Percentiles rank a stretch among this genome's conserved stretches.
Evolutionary conservation across 2,888 invertebrate genomes (phyloP).

Genomic region (Furcula furcula): DNA sequence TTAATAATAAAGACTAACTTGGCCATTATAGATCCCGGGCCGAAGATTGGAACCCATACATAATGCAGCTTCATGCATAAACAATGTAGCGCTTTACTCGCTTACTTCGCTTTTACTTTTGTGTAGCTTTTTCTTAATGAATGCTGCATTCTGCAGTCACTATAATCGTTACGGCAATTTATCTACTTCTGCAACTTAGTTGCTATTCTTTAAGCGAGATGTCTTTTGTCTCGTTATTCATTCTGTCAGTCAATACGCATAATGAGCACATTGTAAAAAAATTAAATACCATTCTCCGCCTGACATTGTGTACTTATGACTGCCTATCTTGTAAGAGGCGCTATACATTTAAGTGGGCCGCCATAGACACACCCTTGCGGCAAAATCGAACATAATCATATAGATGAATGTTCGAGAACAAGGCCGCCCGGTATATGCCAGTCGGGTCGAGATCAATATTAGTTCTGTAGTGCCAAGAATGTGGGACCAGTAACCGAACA

Average conservation of each 20-base stretch:
- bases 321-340: too few relatives aligned
- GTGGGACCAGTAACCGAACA: too few relatives aligned
- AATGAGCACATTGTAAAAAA: constrained; percentile 9
- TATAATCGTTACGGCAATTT: constrained; percentile 38
- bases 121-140: constrained; percentile 45
- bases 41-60: constrained; percentile 66
- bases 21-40: constrained; percentile 51
- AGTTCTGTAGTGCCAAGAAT: too few relatives aligned
- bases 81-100: constrained; percentile 59
- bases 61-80: constrained; percentile 71
- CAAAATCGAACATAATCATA: too few relatives aligned
- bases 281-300: not conserved
- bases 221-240: constrained; percentile 13
- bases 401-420: too few relatives aligned
- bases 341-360: too few relatives aligned
- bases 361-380: too few relatives aligned
- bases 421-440: too few relatives aligned
- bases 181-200: constrained; percentile 27
- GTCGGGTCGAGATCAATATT: too few relatives aligned
- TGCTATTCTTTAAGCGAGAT: constrained; percentile 23
- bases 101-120: constrained; percentile 51
- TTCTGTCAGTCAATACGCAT: constrained; percentile 2
- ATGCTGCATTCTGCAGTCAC: constrained; percentile 37
- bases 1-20: too few relatives aligned
- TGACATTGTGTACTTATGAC: not conserved